Evolutionary conservation across 2,113 vertebrate genomes (phyloP), one percentile per base, ranked within the genome.

Genomic region (Lepisosteus oculatus): DNA sequence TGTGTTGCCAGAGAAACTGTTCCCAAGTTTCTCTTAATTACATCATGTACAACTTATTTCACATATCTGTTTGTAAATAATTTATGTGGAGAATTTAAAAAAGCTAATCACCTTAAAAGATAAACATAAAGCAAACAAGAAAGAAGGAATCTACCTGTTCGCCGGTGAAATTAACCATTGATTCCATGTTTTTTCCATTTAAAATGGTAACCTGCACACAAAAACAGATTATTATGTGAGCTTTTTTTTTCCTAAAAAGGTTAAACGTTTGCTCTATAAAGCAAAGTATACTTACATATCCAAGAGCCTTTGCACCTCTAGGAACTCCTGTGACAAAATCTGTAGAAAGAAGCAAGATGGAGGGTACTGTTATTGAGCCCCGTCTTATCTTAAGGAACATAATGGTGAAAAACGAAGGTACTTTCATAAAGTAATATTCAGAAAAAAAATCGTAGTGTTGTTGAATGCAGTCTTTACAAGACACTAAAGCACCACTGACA

Each of bases 251-350:
- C 14, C 8, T 45, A 8, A 17, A 62, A 29, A 43, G 47, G n/a
- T 17, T 44, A 42, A 42, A 41, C 3, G 15, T 56, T 57, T 17
- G 5, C 3, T 42, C 14, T 72, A 63, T 67, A 66, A 43, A 45
- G 43, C 42, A 45, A 73, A 44, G 62, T 42, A 65, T 65, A 83
- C 94, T 84, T 93, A 99, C 97, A 86, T 99, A 98, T 76, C 97
- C 97, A 69, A 96, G 86, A 0, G 97, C 96, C 65, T 94, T 94
- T 0, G 96, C 93, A 57, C 97, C 97, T 76, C 97, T 91, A n/a
- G 97, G 97, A 0, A 99, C 94, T 64, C 97, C 97, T 1, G 97
- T 97, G 43, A 96, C 91, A 55, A 96, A 99, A 84, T 99, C 97
- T 99, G 54, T 72, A 75, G 78, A 86, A 55, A 3, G 59, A 3